Percentiles rank a stretch among this genome's conserved stretches.
These are phyloP conservation scores for Tortricodes alternella DNA, from an alignment of 2,888 invertebrate species.

Conservation along the genomic window DNA sequence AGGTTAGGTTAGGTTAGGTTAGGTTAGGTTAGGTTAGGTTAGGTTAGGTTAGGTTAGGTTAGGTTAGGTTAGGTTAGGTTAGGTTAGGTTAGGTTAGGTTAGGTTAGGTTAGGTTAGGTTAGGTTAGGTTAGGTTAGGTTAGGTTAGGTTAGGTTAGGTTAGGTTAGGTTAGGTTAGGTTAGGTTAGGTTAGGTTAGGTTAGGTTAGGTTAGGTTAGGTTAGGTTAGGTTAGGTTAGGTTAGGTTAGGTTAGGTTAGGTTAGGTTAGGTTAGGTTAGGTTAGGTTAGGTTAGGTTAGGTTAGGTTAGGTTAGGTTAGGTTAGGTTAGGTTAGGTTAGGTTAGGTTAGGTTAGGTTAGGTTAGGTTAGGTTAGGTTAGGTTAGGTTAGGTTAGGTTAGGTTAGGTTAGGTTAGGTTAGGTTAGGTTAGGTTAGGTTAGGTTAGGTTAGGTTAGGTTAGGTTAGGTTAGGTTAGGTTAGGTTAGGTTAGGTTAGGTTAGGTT, in stretches of 20 bases:
- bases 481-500: conserved; percentile 11
- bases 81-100: conserved; percentile 4
- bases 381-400: conserved; percentile 11
- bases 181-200: conserved; percentile 17
- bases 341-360: conserved; percentile 1
- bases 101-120: conserved; percentile 4
- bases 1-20: conserved; percentile 18
- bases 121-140: conserved; percentile 2
- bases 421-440: conserved; percentile 11
- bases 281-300: conserved; percentile 1
- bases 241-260: conserved; percentile 27
- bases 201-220: conserved; percentile 26
- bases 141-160: conserved; percentile 3
- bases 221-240: conserved; percentile 28
- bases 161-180: conserved; percentile 2
- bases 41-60: conserved; percentile 7
- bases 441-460: conserved; percentile 11
- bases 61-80: conserved; percentile 7
- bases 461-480: conserved; percentile 11
- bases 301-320: conserved; percentile 1
- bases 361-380: conserved; percentile 8
- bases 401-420: conserved; percentile 11
- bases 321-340: conserved; percentile 1
- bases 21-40: conserved; percentile 24
- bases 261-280: background rate